Conservation (phyloP, 2,888 invertebrate genomes). For the Rosalia funebris region DNA sequence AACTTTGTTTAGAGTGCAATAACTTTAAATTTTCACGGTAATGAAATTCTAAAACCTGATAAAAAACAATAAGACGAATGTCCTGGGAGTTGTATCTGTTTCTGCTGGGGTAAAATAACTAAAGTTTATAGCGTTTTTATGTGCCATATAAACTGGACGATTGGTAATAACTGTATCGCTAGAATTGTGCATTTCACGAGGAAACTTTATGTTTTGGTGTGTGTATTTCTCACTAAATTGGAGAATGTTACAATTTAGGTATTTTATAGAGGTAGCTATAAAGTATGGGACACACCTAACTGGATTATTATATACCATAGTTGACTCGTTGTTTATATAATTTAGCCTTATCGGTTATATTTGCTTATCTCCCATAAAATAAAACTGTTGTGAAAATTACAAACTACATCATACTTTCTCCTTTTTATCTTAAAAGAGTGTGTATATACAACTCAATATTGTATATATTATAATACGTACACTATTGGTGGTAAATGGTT, state of each 20-base stretch:
- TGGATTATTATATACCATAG: no score
- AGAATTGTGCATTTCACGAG: slow-evolving; percentile 32
- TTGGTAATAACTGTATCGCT: slow-evolving; percentile 41
- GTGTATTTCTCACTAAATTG: slow-evolving; percentile 36
- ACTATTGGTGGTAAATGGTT: no score
- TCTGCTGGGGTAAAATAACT: slow-evolving; percentile 18
- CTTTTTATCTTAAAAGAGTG: no score
- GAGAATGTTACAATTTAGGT: slow-evolving; percentile 41
- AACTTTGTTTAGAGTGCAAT: neutral
- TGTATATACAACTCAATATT: no score
- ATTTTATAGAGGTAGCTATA: no score
- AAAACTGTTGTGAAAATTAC: no score
- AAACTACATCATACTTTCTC: no score
- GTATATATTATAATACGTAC: no score
- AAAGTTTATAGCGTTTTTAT: slow-evolving; percentile 44
- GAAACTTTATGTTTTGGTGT: slow-evolving; percentile 30
- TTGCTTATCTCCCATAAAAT: no score
- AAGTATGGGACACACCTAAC: no score
- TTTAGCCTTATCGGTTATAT: no score
- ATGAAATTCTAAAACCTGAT: slow-evolving; percentile 1
- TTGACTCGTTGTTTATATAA: no score
- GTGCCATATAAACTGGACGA: slow-evolving; percentile 42
- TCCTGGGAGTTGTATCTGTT: slow-evolving; percentile 7
- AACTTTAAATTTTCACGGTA: neutral
- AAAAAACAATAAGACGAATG: slow-evolving; percentile 13